A percentile compares a stretch with the other conserved stretches of the same genome.
Conservation (phyloP, 2,113 vertebrate genomes). For the Ceyx margarethae region DNA sequence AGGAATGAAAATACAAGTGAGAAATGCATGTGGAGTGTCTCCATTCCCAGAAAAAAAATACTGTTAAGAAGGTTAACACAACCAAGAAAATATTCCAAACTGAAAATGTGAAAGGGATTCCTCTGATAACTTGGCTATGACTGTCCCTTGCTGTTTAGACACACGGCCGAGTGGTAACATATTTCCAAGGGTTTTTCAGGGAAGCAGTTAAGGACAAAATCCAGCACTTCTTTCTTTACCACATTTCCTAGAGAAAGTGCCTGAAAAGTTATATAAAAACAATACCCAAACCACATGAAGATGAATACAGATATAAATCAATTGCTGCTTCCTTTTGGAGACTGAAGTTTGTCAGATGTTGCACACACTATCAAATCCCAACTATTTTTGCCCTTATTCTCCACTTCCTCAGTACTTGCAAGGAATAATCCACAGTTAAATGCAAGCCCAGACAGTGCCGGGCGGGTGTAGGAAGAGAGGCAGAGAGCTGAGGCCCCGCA, state of each 20-base stretch:
- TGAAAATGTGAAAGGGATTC: not conserved
- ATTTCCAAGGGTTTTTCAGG: not conserved
- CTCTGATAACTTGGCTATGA: not conserved
- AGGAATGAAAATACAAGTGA: conserved; percentile 56
- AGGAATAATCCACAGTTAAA: not conserved
- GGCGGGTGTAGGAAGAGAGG: conserved; percentile 12
- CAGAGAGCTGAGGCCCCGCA: not conserved
- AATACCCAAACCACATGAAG: not conserved
- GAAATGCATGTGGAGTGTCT: conserved; percentile 17
- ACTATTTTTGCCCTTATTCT: conserved; percentile 54
- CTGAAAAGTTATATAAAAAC: not conserved
- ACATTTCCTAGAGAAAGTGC: not conserved
- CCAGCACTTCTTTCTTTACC: not conserved
- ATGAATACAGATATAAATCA: conserved; percentile 8
- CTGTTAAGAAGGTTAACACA: not conserved
- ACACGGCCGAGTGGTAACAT: not conserved
- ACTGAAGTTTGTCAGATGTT: conserved; percentile 41
- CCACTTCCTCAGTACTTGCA: conserved; percentile 7
- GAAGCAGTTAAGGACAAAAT: not conserved
- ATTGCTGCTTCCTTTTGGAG: not conserved
- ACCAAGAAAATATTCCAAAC: not conserved
- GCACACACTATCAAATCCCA: not conserved
- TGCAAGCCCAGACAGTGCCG: not conserved
- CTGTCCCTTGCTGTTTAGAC: not conserved
- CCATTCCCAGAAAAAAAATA: not conserved